Percentiles rank a stretch among this genome's conserved stretches.
These are phyloP conservation scores for Pygmarrhopalites habei DNA, from an alignment of 1,140 invertebrate genomes.

Conservation along the genomic window DNA sequence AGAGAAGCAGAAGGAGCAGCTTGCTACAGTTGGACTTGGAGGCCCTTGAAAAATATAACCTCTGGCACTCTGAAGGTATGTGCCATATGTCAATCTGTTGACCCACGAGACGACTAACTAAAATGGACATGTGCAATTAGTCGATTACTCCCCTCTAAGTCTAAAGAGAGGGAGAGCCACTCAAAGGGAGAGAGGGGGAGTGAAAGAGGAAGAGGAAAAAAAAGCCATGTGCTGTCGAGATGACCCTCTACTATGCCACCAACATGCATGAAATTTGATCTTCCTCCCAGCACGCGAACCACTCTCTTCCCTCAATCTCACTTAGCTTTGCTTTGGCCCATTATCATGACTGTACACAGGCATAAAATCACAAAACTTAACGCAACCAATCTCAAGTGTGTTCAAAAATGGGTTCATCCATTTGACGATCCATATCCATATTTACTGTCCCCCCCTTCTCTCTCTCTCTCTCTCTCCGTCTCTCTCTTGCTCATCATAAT, in stretches of 20 bases:
- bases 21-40: background rate
- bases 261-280: conserved; percentile 20
- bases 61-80: background rate
- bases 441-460: no score
- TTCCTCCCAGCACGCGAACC: conserved; percentile 9
- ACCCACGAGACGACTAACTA: conserved; percentile 3
- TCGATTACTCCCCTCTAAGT: background rate
- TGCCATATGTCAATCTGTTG: conserved; percentile 12
- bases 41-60: background rate
- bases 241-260: conserved; percentile 5
- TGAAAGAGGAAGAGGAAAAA: background rate
- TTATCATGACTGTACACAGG: background rate
- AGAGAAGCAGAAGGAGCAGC: no score
- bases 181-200: background rate
- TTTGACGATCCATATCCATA: no score
- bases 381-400: background rate
- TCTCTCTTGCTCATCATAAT: no score
- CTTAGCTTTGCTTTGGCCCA: background rate
- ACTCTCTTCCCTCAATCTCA: background rate
- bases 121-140: conserved; percentile 14
- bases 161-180: background rate
- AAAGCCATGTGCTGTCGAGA: background rate
- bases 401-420: no score
- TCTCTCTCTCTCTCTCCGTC: no score
- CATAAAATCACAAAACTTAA: background rate